Percentiles rank a stretch among this genome's conserved stretches.
These are phyloP conservation scores for Aphelenchoides bicaudatus DNA, from an alignment of 2,888 invertebrate genomes.

Conservation along the genomic window DNA sequence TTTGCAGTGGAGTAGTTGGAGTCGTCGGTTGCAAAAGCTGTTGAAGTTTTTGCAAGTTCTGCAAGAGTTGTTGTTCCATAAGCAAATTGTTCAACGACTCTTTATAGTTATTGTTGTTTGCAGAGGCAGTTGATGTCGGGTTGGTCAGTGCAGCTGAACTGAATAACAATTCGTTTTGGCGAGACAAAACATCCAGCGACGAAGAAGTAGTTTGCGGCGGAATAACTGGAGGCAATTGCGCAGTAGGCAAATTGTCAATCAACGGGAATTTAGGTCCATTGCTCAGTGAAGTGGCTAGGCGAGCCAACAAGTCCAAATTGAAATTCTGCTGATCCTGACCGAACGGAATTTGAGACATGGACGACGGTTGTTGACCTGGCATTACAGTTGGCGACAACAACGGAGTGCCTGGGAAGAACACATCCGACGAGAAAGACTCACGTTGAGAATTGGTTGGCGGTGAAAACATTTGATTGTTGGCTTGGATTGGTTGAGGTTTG, in stretches of 20 bases:
- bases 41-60: conserved; percentile 8
- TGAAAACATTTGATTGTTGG: neutral
- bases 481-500: conserved; percentile 11
- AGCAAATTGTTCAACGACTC: conserved; percentile 14
- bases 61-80: conserved; percentile 14
- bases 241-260: neutral
- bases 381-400: neutral
- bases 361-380: neutral
- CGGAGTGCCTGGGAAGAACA: conserved; percentile 1
- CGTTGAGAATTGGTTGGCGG: neutral
- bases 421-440: conserved; percentile 9
- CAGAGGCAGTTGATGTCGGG: neutral
- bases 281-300: neutral
- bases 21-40: conserved; percentile 1
- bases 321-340: conserved; percentile 5
- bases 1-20: too few species aligned
- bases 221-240: neutral
- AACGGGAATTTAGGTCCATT: neutral
- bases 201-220: neutral
- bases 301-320: neutral
- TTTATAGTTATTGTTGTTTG: conserved; percentile 16
- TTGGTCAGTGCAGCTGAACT: neutral
- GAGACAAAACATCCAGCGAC: neutral
- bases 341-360: neutral
- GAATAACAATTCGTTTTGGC: conserved; percentile 1